These are phyloP conservation scores for Phataginus tetradactyla DNA, from an alignment of 2,797 vertebrate species.

Conservation along the genomic window DNA sequence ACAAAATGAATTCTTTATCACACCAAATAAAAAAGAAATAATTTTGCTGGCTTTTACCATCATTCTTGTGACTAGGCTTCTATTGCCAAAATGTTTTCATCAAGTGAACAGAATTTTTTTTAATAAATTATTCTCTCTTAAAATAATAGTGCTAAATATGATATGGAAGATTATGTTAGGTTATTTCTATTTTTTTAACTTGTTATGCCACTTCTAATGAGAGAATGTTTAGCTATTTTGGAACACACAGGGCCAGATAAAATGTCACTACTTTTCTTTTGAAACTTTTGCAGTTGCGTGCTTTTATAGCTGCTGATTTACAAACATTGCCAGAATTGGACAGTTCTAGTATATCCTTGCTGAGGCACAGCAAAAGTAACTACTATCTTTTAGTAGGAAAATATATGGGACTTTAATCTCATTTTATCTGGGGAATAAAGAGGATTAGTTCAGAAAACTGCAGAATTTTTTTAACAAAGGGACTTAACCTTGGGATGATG, in stretches of 20 bases:
- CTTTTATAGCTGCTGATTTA: conserved; percentile 16
- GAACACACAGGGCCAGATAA: not conserved
- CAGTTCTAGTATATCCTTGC: not conserved
- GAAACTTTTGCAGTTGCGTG: not conserved
- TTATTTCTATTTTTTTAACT: not conserved
- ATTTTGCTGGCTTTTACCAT: not conserved
- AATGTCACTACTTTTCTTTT: not conserved
- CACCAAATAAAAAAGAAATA: not conserved
- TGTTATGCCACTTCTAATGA: not conserved
- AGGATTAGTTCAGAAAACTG: not conserved
- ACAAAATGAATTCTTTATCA: not conserved
- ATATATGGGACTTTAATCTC: not conserved
- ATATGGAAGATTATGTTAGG: not conserved
- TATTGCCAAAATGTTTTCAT: not conserved
- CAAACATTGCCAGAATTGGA: not conserved
- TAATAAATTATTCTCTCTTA: not conserved
- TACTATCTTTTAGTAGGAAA: not conserved
- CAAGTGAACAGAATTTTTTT: not conserved
- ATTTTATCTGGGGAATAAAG: not conserved
- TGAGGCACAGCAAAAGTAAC: not conserved
- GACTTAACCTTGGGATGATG: not conserved
- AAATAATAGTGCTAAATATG: not conserved
- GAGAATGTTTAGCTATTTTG: not conserved
- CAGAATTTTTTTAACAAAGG: not conserved
- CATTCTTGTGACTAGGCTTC: not conserved